Base-by-base conservation (phyloP, 1,140 invertebrate species). In the Diabrotica virgifera region DNA sequence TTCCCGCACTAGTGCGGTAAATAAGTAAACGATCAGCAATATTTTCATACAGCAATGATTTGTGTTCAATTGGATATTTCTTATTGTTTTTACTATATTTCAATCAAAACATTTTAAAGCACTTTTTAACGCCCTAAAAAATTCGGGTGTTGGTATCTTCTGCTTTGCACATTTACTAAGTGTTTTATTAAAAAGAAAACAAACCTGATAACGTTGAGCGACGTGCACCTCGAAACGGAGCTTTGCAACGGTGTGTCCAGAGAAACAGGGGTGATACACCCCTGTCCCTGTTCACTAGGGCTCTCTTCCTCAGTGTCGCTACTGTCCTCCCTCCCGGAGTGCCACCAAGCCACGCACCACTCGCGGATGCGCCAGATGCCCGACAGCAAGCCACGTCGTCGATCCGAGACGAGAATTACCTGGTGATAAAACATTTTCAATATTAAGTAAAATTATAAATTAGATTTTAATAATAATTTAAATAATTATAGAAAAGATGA, bases 291-390 rank as follows among this genome's bases (percentile, higher is more conserved):
- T 82, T 88, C 80, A 37, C 84, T 84, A 2, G 85, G 85, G 36
- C 82, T 80, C 51, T 86, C 87, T 64, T 91, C 86, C 58, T 88
- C 87, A 46, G 90, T 91, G 62, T 90, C 89, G 52, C 89, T 86
- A 51, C 89, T 86, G 64, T 93, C 90, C 54, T 92, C 90, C 36
- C 89, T 82, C 0, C 91, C 90, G 14, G 90, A 91, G 75, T 92
- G 90, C 90, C 90, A 93, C 90, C 90, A 93, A 67, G 90, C 90
- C 38, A 92, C 84, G 78, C 90, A 93, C 90, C 90, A 92, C 68
- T 87, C 85, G 68, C 89, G 85, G 51, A 92, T 77, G 53, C 80
- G 69, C 62, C 70, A 71, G 11, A 76, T 60, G 36, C 75, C 72
- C 12, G 65, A 50, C 10, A 75, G 67, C 67, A 71, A 75, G 14